Conservation (phyloP, 2,797 vertebrate genomes). For the Sebastes trivittatus region DNA sequence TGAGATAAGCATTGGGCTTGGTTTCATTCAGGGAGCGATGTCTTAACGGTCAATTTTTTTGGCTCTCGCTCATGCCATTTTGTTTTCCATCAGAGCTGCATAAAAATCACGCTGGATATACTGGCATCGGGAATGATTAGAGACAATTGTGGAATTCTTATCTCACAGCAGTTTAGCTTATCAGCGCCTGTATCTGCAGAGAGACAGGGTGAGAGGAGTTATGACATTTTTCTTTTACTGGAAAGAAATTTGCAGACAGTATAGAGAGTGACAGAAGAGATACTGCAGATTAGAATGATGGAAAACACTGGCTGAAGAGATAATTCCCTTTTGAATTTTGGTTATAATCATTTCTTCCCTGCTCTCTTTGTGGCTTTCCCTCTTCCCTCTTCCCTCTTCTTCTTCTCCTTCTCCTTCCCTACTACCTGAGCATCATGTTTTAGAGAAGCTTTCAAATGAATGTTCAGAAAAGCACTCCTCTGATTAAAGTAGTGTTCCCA, state of each 20-base stretch:
- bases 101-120: neutral
- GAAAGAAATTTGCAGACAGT: neutral
- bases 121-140: neutral
- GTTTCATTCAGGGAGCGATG: constrained; percentile 50
- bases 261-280: neutral
- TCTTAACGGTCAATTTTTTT: constrained; percentile 65
- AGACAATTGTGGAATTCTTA: constrained; percentile 31
- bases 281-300: neutral
- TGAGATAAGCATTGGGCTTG: constrained; percentile 76
- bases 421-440: constrained; percentile 40
- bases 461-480: constrained; percentile 17
- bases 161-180: constrained; percentile 14
- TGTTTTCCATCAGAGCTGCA: constrained; percentile 34
- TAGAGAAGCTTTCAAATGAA: constrained; percentile 13
- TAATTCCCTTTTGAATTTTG: neutral
- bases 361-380: neutral
- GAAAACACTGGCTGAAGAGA: neutral
- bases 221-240: neutral
- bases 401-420: neutral
- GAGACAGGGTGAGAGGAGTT: neutral
- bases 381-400: neutral
- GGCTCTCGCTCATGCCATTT: constrained; percentile 28
- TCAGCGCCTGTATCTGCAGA: constrained; percentile 20
- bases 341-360: neutral
- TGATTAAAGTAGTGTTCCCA: constrained; percentile 51